Conservation (phyloP, 1,140 invertebrate species). For the Bombus terrestris region DNA sequence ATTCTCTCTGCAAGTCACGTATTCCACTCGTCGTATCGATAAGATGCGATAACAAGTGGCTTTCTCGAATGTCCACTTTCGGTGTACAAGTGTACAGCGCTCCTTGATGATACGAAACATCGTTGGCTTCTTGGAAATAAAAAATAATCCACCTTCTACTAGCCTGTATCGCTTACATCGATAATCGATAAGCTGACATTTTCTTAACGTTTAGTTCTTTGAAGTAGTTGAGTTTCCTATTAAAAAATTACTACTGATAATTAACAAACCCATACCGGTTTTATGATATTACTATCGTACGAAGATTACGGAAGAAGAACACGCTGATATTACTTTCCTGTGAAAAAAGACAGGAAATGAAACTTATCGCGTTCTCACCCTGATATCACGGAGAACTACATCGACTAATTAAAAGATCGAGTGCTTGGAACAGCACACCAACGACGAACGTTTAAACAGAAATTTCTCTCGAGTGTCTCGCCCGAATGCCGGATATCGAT, state of each 20-base stretch:
- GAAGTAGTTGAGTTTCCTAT: neutral
- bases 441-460: neutral
- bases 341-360: no score
- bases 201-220: neutral
- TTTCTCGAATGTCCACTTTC: neutral
- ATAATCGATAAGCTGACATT: no score
- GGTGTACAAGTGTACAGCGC: neutral
- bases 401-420: no score
- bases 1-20: neutral
- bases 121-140: neutral
- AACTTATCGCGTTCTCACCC: no score
- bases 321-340: no score
- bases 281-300: neutral
- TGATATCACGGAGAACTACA: no score
- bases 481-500: neutral
- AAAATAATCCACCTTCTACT: neutral
- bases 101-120: neutral
- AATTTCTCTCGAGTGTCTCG: neutral
- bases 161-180: no score
- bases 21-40: conserved; percentile 4
- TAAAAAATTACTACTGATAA: neutral
- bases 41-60: neutral
- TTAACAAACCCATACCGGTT: neutral
- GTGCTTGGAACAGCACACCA: no score
- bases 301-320: no score